Conservation (phyloP, 2,888 invertebrate genomes). For the Rhopalosiphum nymphaeae region DNA sequence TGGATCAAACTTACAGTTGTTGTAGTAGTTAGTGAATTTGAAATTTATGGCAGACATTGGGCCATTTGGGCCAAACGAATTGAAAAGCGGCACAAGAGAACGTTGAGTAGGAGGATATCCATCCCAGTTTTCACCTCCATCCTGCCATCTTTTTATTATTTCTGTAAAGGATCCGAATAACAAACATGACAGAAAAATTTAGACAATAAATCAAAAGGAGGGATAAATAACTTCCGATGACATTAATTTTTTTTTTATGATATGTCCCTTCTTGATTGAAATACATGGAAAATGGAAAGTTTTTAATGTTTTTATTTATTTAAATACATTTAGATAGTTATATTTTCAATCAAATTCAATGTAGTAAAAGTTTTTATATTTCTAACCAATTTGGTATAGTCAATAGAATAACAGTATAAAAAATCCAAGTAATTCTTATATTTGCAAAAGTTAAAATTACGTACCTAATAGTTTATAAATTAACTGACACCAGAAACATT, state of each 20-base stretch:
- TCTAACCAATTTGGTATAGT: constrained; percentile 15
- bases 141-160: constrained; percentile 65
- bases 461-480: constrained; percentile 49
- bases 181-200: constrained; percentile 64
- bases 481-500: constrained; percentile 62
- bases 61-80: constrained; percentile 62
- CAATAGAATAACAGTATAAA: constrained; percentile 34
- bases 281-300: neutral
- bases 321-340: constrained; percentile 31
- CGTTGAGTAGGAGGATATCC: constrained; percentile 60
- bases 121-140: constrained; percentile 64
- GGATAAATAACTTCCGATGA: constrained; percentile 48
- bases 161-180: constrained; percentile 64
- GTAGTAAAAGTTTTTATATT: constrained; percentile 14
- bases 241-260: constrained; percentile 42
- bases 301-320: constrained; percentile 38
- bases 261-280: constrained; percentile 28
- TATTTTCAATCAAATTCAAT: constrained; percentile 43
- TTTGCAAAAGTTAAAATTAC: neutral
- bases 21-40: constrained; percentile 65
- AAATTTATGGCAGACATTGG: constrained; percentile 64
- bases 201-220: constrained; percentile 56
- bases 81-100: constrained; percentile 61
- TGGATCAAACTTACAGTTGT: constrained; percentile 62
- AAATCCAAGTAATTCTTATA: constrained; percentile 15